These are phyloP conservation scores for Tachyglossus aculeatus DNA, from an alignment of 2,797 vertebrate species.

Conservation along the genomic window DNA sequence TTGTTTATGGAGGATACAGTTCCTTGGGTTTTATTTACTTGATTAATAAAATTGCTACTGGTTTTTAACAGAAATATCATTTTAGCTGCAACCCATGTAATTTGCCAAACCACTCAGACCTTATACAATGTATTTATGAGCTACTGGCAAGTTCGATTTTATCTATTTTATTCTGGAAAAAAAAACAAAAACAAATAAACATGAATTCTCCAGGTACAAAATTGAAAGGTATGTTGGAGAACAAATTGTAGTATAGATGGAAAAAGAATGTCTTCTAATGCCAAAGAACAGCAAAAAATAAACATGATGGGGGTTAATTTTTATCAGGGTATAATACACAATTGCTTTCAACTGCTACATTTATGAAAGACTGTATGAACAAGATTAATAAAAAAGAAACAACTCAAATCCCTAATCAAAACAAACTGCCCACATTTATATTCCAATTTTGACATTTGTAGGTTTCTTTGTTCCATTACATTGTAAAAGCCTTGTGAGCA, in stretches of 20 bases:
- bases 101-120: not conserved
- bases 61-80: not conserved
- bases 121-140: not conserved
- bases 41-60: not conserved
- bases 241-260: not conserved
- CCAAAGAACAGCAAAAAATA: not conserved
- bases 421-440: not conserved
- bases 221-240: constrained; percentile 2
- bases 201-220: not conserved
- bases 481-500: not conserved
- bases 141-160: not conserved
- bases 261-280: not conserved
- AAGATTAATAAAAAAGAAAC: too few relatives aligned
- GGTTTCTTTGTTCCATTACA: not conserved
- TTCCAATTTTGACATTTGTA: not conserved
- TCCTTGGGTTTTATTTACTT: not conserved
- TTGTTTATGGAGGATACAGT: not conserved
- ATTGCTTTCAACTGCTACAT: not conserved
- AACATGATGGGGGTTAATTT: not conserved
- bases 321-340: not conserved
- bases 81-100: not conserved
- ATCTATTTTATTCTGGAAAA: not conserved
- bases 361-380: not conserved
- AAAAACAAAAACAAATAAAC: not conserved
- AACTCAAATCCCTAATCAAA: not conserved